Evolutionary conservation across 2,888 invertebrate genomes (phyloP).

Genomic region (Agrochola circellaris): DNA sequence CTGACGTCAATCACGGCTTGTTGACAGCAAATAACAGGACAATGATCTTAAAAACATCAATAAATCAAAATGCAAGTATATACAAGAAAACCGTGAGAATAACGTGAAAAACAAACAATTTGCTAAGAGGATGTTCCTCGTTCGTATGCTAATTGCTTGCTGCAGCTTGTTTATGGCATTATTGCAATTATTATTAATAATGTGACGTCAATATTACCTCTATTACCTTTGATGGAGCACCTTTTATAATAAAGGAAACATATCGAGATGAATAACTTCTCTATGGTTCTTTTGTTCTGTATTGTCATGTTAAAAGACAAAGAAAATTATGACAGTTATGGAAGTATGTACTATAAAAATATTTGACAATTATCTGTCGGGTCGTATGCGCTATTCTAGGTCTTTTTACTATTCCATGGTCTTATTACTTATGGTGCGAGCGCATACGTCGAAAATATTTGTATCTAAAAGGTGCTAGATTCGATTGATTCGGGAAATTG

Average conservation of each 20-base stretch:
- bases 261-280: slow-evolving; percentile 3
- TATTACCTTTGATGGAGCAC: slow-evolving; percentile 11
- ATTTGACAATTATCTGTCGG: neutral
- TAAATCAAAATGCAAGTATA: slow-evolving; percentile 42
- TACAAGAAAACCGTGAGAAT: slow-evolving; percentile 36
- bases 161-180: slow-evolving; percentile 26
- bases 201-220: slow-evolving; percentile 38
- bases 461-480: neutral
- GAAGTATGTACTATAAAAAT: slow-evolving; percentile 6
- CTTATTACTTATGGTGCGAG: neutral
- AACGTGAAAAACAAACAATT: slow-evolving; percentile 42
- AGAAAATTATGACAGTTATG: neutral
- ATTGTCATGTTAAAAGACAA: slow-evolving; percentile 10
- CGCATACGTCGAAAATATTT: neutral
- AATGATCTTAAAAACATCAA: slow-evolving; percentile 32
- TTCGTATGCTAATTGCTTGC: slow-evolving; percentile 48
- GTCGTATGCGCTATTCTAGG: neutral
- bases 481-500: neutral
- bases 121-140: slow-evolving; percentile 40
- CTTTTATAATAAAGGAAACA: slow-evolving; percentile 17
- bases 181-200: slow-evolving; percentile 33
- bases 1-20: slow-evolving; percentile 9
- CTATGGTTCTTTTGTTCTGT: slow-evolving; percentile 17
- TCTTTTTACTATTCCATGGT: too few relatives aligned
- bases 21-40: slow-evolving; percentile 36